phyloP scores from a whole-genome alignment of 2,797 vertebrate genomes.

The Sebastes flavidus region DNA sequence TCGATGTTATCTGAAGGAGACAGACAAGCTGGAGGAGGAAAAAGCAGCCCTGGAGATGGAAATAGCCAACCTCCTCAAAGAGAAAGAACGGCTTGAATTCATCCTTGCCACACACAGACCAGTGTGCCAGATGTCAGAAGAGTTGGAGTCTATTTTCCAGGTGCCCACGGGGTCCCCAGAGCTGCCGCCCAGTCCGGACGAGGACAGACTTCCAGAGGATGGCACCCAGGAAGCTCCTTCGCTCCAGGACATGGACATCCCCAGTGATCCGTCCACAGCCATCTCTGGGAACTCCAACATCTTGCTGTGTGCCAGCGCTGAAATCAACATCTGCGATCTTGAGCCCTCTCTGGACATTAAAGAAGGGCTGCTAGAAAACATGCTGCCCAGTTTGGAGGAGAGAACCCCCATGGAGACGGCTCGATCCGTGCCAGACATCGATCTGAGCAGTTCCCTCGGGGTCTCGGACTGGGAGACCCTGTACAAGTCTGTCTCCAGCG shows the following conservation, averaged over 20 bases:
- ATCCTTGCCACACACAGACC: constrained; percentile 93
- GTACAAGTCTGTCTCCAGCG: constrained; percentile 87
- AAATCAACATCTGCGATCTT: constrained; percentile 83
- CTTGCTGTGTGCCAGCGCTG: constrained; percentile 84
- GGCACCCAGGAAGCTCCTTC: constrained; percentile 76
- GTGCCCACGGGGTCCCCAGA: constrained; percentile 81
- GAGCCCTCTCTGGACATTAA: constrained; percentile 90
- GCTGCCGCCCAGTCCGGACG: constrained; percentile 66
- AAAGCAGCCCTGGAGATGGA: constrained; percentile 92
- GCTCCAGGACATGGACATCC: constrained; percentile 83
- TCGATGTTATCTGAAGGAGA: constrained; percentile 86
- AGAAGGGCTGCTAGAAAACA: constrained; percentile 90
- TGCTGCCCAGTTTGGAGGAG: constrained; percentile 83
- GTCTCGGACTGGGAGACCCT: constrained; percentile 97
- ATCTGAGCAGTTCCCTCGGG: constrained; percentile 93
- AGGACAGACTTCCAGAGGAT: constrained; percentile 77
- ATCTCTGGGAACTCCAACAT: constrained; percentile 88
- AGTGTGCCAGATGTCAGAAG: constrained; percentile 91
- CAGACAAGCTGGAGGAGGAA: constrained; percentile 94
- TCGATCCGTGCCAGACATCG: constrained; percentile 96
- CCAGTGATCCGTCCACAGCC: constrained; percentile 80
- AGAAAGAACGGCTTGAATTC: constrained; percentile 95
- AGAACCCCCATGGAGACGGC: constrained; percentile 86
- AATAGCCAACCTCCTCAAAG: constrained; percentile 94
- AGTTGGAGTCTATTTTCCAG: constrained; percentile 88